These are phyloP conservation scores for Coregonus suidteri DNA, from an alignment of 2,797 vertebrate genomes.

Conservation along the genomic window DNA sequence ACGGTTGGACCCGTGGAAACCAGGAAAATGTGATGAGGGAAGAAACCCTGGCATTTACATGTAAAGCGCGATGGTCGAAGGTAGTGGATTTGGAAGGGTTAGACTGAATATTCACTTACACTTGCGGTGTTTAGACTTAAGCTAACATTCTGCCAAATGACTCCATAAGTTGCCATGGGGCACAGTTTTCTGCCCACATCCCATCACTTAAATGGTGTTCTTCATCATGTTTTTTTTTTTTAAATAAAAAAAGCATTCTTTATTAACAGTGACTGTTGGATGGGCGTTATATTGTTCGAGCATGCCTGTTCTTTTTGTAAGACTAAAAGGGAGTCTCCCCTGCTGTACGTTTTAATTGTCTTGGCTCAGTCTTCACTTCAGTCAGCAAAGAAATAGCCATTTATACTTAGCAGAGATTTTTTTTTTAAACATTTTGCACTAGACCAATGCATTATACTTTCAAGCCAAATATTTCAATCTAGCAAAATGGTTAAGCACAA, in stretches of 20 bases:
- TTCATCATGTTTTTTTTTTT: not conserved
- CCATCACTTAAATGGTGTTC: not conserved
- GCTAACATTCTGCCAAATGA: not conserved
- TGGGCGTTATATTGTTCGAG: not conserved
- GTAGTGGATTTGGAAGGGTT: not conserved
- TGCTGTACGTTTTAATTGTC: not conserved
- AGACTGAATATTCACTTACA: not conserved
- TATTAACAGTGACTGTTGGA: not conserved
- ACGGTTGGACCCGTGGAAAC: slow-evolving; percentile 16
- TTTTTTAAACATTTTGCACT: not conserved
- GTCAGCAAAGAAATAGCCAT: slow-evolving; percentile 10
- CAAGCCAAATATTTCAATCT: slow-evolving; percentile 1
- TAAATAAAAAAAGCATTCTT: not conserved
- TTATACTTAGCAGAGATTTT: slow-evolving; percentile 6
- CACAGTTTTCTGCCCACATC: not conserved
- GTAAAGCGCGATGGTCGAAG: slow-evolving; percentile 1
- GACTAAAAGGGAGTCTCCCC: not conserved
- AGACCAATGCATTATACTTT: slow-evolving; percentile 3
- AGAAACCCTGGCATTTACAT: not conserved
- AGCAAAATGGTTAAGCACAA: not conserved
- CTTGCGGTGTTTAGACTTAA: not conserved
- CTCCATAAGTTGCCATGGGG: not conserved
- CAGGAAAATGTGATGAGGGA: slow-evolving; percentile 38
- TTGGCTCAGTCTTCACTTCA: slow-evolving; percentile 11
- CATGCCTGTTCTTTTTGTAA: not conserved